Evolutionary conservation across 2,888 invertebrate species (phyloP), one percentile per base, ranked within the genome.

Genomic region (Hesperia comma): DNA sequence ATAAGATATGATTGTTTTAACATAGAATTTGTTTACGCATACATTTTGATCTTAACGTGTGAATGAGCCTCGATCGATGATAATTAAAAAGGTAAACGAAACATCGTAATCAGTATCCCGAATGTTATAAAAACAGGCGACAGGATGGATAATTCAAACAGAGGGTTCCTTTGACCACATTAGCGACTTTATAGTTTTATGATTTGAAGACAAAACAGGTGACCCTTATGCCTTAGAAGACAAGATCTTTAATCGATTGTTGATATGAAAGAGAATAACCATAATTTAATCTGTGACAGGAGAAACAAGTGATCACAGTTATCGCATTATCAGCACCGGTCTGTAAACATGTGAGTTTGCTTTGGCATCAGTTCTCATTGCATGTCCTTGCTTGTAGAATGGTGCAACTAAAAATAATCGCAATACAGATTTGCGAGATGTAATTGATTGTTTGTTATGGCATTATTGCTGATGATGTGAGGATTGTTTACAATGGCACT

Each of bases 121-220:
- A 67, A 61, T 17, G 53, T 46, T 60, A 54, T 33, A 66, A 60
- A 66, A 66, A 60, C 61, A 37, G 76, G 77, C 77, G 77, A 79
- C 82, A 83, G 84, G 83, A 84, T 82, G 74, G 76, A 77, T 77
- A 82, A 78, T 79, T 78, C 81, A 85, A 86, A 87, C 83, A 85
- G 66, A 70, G 66, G 78, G 82, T 84, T 84, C 84, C 85, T 89
- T 86, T 89, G 87, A 85, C 88, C 87, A 85, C 77, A 82, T 84
- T 85, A 79, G 76, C 74, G 74, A 72, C 78, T 82, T 84, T 82
- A 86, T 60, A 51, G 32, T 43, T 64, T 58, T 51, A 51, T 49
- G n/a, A 26, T n/a, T 37, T 19, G n/a, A 17, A 41, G 12, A 56
- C 40, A 15, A 43, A 26, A 10, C 15, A 15, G 5, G 1, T 33